Conservation (phyloP, 2,113 vertebrate species). For the Romanogobio albipinnatus region DNA sequence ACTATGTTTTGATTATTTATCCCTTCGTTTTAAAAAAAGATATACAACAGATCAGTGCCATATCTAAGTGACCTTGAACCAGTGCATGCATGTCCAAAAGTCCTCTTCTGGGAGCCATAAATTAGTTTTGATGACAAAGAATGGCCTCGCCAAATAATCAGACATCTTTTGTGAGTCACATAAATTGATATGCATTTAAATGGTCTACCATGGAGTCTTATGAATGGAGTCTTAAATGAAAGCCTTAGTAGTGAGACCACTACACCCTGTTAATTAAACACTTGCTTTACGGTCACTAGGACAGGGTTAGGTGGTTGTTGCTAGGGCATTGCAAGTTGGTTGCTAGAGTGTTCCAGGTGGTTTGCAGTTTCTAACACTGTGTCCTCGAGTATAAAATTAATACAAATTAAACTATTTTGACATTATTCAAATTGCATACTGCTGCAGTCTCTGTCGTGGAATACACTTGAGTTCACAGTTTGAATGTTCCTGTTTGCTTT, state of each 20-base stretch:
- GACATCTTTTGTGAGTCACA: conserved; percentile 60
- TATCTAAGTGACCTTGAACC: conserved; percentile 27
- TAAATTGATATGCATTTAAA: conserved; percentile 64
- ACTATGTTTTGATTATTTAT: neutral
- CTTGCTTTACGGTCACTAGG: conserved; percentile 45
- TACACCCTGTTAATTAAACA: conserved; percentile 65
- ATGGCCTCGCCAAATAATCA: conserved; percentile 73
- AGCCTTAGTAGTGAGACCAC: conserved; percentile 70
- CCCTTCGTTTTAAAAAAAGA: neutral
- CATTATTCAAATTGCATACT: too few relatives aligned
- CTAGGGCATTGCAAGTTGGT: neutral
- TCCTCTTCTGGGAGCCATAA: conserved; percentile 56
- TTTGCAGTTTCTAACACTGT: neutral
- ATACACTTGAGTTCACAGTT: neutral
- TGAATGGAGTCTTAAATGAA: conserved; percentile 66
- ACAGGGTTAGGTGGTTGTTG: neutral
- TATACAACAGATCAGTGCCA: conserved; percentile 22
- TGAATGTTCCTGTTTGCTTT: neutral
- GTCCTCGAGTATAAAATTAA: too few relatives aligned
- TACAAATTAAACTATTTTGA: too few relatives aligned
- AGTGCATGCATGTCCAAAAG: neutral
- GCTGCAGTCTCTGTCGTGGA: too few relatives aligned
- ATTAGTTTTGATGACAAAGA: conserved; percentile 65
- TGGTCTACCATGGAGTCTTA: conserved; percentile 22
- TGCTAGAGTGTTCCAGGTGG: neutral